Base-by-base conservation (phyloP, 2,888 invertebrate genomes). In the Tillus elongatus region DNA sequence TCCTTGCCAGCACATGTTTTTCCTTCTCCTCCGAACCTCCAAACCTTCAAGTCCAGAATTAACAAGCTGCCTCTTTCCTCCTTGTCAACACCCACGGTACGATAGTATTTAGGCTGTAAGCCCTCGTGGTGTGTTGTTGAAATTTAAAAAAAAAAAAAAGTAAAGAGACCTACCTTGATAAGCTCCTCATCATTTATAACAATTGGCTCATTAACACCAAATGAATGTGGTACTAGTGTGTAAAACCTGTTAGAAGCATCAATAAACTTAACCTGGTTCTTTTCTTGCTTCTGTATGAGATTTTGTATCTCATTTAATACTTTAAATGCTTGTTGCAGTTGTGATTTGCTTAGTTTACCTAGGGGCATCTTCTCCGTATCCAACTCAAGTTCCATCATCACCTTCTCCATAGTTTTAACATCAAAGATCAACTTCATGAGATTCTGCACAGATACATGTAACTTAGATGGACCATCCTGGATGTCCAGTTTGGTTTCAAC, bases 331-430 rank as follows among this genome's bases (percentile, higher is more conserved):
- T 77, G 70, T 56, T 86, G 79, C 38, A 98, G 82, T 69, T 95
- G 92, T 37, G 82, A 80, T 59, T 86, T 82, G 2, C 93, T 93
- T 8, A 98, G 65, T 67, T 97, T 97, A 13, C 97, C 98, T 4
- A 98, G 68, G 0, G 98, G 98, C 97, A 98, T 96, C 68, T 97
- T 96, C 44, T 93, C 91, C 52, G 88, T 77, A 63, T 98, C 97
- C 49, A 98, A 70, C 71, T 98, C 93, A 66, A 93, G 96, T 60
- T 96, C 93, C 57, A 87, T 63, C 77, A 98, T 79, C 0, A 89
- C 83, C 59, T 79, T 79, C 60, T 92, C 92, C 96, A 98, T 97
- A 4, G 73, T 70, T 40, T 87, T 75, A 0, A 95, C 76, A 62
- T 98, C 90, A 65, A 98, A 98, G 40, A 98, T 84, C 49, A 85